Base-by-base conservation (phyloP, 2,113 vertebrate genomes). In the Lagopus leucura region DNA sequence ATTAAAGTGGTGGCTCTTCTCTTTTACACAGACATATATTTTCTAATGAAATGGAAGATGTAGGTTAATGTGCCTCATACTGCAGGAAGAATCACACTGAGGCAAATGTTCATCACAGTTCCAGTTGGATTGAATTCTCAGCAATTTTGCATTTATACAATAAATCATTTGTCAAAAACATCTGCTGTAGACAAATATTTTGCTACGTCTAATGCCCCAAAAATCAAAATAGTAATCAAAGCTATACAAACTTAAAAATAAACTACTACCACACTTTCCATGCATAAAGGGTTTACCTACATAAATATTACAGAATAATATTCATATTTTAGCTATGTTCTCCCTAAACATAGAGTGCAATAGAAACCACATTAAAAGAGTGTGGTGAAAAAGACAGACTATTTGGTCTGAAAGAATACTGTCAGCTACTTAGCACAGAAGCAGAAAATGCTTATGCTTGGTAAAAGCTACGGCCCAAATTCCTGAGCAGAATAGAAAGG, bases 1-100 rank as follows among this genome's bases (percentile, higher is more conserved):
- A 48, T 17, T 21, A 43, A 70, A 42, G 16, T 28, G 55, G 21
- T 24, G 32, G 36, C 58, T 60, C 38, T 66, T 27, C 60, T 47
- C 40, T 50, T 2, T 1, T 13, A 42, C 0, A 7, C 72, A 60
- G 43, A 16, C 32, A 2, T 10, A 32, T 0, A 9, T 9, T 58
- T 54, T 18, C 45, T 38, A 52, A 60, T 7, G 8, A 25, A 34
- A 50, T 5, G 13, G 17, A 60, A 36, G 30, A 32, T 10, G 25
- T 66, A 52, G 13, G 15, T 36, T 32, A 12, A 21, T 3, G 13
- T 21, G 48, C 19, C 48, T 4, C 52, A 8, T 1, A 30, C 27
- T 24, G 8, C 22, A 18, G 24, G 30, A 63, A 30, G 27, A 69
- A 54, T 36, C 55, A 8, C 38, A 19, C 75, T 15, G 34, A 1